A percentile compares a stretch with the other conserved stretches of the same genome.
These are phyloP conservation scores for Apoderus coryli DNA, from an alignment of 2,888 invertebrate genomes.

Conservation along the genomic window DNA sequence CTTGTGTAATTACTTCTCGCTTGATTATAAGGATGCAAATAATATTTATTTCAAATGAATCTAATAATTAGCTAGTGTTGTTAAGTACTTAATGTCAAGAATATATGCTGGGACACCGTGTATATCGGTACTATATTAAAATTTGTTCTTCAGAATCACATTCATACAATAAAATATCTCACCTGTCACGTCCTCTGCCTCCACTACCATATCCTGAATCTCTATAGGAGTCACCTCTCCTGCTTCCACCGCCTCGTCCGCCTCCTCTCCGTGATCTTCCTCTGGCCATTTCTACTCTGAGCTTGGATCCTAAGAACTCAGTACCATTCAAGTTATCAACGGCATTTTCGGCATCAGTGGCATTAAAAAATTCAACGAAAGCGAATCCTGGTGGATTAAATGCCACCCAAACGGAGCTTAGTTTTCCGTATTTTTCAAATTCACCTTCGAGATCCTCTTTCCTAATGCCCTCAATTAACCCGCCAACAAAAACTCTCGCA, in stretches of 20 bases:
- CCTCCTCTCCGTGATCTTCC: constrained; percentile 56
- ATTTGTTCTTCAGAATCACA: too few relatives aligned
- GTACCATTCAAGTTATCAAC: constrained; percentile 79
- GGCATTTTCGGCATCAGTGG: constrained; percentile 79
- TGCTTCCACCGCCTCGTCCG: constrained; percentile 42
- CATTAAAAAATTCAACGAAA: constrained; percentile 82
- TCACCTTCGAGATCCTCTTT: constrained; percentile 84
- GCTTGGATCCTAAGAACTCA: constrained; percentile 73
- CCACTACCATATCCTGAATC: constrained; percentile 18
- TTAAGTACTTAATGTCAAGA: too few relatives aligned
- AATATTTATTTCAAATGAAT: too few relatives aligned
- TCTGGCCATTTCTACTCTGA: constrained; percentile 78
- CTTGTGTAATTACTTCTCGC: too few relatives aligned
- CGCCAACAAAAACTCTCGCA: constrained; percentile 81
- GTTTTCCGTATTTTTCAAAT: constrained; percentile 83
- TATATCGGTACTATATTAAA: too few relatives aligned
- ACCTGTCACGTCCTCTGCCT: constrained; percentile 16
- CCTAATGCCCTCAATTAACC: constrained; percentile 75
- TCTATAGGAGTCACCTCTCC: constrained; percentile 34
- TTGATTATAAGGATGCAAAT: too few relatives aligned
- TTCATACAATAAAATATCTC: too few relatives aligned
- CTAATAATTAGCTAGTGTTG: too few relatives aligned
- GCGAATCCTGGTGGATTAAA: constrained; percentile 91
- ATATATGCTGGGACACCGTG: too few relatives aligned
- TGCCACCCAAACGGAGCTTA: constrained; percentile 86